Conservation (phyloP, 2,797 vertebrate species). For the Falco peregrinus region DNA sequence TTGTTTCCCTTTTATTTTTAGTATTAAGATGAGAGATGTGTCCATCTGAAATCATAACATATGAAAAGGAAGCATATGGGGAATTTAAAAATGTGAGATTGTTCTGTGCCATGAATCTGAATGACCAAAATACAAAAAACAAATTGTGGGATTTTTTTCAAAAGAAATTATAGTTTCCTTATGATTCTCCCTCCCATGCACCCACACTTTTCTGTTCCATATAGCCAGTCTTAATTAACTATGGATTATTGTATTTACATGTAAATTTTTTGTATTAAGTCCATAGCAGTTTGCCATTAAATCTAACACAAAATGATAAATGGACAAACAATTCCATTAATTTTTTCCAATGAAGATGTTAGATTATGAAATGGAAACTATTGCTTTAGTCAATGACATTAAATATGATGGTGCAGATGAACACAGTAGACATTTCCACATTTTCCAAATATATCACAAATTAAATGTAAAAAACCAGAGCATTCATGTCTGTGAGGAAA, state of each 20-base stretch:
- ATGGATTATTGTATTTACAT: background rate
- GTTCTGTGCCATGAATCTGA: background rate
- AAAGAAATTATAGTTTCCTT: background rate
- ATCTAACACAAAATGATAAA: background rate
- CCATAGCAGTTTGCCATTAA: background rate
- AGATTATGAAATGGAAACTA: background rate
- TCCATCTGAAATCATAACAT: background rate
- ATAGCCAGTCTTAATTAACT: background rate
- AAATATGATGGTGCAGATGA: background rate
- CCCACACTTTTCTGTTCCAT: background rate
- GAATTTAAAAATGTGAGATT: background rate
- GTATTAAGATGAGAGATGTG: background rate
- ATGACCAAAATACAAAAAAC: background rate
- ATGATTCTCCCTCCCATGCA: background rate
- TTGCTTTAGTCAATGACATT: background rate
- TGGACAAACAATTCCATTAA: background rate
- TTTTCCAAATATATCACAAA: background rate
- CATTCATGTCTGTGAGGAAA: background rate
- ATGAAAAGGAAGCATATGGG: background rate
- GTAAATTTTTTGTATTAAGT: background rate
- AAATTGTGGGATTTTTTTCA: background rate
- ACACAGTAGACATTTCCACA: background rate
- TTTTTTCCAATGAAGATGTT: background rate
- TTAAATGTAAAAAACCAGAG: background rate
- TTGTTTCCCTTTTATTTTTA: slow-evolving; percentile 36